phyloP scores from a whole-genome alignment of 2,888 invertebrate genomes.

The Caenorhabditis angaria region DNA sequence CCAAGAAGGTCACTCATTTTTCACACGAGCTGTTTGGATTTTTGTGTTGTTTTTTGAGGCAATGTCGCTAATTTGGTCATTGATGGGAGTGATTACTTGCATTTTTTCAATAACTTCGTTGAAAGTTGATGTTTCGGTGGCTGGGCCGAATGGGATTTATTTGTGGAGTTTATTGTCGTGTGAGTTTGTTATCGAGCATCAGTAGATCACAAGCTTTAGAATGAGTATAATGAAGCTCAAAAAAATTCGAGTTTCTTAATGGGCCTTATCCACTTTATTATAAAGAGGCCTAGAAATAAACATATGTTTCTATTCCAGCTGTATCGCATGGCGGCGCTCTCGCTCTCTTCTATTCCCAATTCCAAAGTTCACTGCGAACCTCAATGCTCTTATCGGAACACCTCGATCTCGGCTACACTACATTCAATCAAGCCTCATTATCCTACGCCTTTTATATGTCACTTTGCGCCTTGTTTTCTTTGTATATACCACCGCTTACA shows the following conservation, averaged over 20 bases:
- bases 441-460: slow-evolving; percentile 41
- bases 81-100: slow-evolving; percentile 56
- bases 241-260: too few relatives aligned
- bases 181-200: too few relatives aligned
- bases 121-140: slow-evolving; percentile 37
- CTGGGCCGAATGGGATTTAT: slow-evolving; percentile 59
- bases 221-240: too few relatives aligned
- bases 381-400: slow-evolving; percentile 58
- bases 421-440: slow-evolving; percentile 27
- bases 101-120: slow-evolving; percentile 48
- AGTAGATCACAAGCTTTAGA: too few relatives aligned
- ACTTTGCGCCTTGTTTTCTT: slow-evolving; percentile 19
- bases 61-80: slow-evolving; percentile 57
- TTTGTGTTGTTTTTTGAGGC: slow-evolving; percentile 56
- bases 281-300: not conserved
- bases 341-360: slow-evolving; percentile 52
- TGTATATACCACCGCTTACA: slow-evolving; percentile 39
- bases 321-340: slow-evolving; percentile 47
- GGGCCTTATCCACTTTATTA: not conserved
- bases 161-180: slow-evolving; percentile 56
- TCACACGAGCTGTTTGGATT: slow-evolving; percentile 56
- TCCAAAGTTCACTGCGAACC: slow-evolving; percentile 41
- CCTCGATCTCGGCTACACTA: slow-evolving; percentile 50
- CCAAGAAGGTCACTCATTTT: slow-evolving; percentile 51
- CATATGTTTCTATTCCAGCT: slow-evolving; percentile 48